Conservation (phyloP, 2,888 invertebrate species). For the Tinea trinotella region DNA sequence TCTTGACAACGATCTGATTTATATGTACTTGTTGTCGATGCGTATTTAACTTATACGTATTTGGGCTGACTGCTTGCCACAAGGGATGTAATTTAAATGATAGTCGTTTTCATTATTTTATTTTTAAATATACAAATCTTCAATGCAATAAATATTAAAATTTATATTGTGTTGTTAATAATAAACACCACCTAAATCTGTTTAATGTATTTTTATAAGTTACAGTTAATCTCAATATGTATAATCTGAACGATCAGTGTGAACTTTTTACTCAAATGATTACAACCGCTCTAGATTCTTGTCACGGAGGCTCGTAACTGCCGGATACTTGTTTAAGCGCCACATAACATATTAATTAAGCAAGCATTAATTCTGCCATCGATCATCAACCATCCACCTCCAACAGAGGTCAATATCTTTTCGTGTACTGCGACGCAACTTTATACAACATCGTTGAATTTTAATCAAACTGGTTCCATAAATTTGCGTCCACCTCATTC, state of each 20-base stretch:
- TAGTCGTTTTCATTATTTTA: too few species aligned
- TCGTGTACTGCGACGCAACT: slow-evolving; percentile 44
- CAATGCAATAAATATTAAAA: too few species aligned
- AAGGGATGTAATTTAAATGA: too few species aligned
- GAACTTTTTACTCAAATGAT: slow-evolving; percentile 10
- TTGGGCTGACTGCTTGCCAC: not conserved
- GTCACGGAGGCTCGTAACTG: slow-evolving; percentile 31
- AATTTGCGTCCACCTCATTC: slow-evolving; percentile 28
- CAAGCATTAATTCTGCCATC: slow-evolving; percentile 49
- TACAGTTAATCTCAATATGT: slow-evolving; percentile 5
- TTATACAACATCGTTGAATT: slow-evolving; percentile 45
- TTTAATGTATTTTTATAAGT: not conserved
- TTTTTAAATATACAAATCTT: too few species aligned
- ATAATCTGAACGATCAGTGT: not conserved
- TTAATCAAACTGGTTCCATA: slow-evolving; percentile 47
- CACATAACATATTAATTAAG: slow-evolving; percentile 52
- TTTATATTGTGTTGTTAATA: too few species aligned
- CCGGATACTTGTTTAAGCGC: slow-evolving; percentile 44
- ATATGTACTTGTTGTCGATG: slow-evolving; percentile 26
- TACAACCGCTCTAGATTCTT: slow-evolving; percentile 33
- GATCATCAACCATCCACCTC: slow-evolving; percentile 60
- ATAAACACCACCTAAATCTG: too few species aligned
- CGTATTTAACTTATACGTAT: not conserved
- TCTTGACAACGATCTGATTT: slow-evolving; percentile 45
- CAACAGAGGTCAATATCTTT: slow-evolving; percentile 61